Conservation (phyloP, 2,888 invertebrate genomes). For the Heliconius hortense region DNA sequence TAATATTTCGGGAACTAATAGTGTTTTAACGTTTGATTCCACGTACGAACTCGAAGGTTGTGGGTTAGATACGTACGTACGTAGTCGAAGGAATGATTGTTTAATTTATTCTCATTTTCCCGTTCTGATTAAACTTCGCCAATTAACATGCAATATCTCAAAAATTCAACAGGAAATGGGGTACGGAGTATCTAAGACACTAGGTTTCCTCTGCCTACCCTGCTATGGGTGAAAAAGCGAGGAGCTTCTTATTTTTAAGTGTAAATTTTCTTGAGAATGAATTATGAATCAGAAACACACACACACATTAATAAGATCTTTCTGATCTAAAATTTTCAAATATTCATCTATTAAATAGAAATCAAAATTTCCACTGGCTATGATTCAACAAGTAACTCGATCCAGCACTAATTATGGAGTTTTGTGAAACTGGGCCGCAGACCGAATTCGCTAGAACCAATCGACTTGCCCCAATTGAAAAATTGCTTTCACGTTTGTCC, state of each 20-base stretch:
- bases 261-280: too few relatives aligned
- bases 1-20: too few relatives aligned
- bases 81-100: too few relatives aligned
- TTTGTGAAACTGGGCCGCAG: conserved; percentile 47
- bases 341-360: background rate
- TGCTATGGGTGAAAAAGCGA: background rate
- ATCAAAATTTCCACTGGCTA: background rate
- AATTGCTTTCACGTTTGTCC: conserved; percentile 53
- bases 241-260: too few relatives aligned
- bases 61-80: too few relatives aligned
- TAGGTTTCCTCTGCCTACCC: background rate
- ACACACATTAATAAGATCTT: too few relatives aligned
- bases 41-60: too few relatives aligned
- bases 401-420: conserved; percentile 51
- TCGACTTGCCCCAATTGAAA: conserved; percentile 60
- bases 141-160: too few relatives aligned
- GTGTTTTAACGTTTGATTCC: too few relatives aligned
- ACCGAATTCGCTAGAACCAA: conserved; percentile 57
- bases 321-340: background rate
- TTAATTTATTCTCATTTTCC: too few relatives aligned
- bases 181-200: background rate
- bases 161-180: too few relatives aligned
- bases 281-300: too few relatives aligned
- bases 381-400: conserved; percentile 47
- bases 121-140: background rate